Base-by-base conservation (phyloP, 2,113 vertebrate genomes). In the Aplodontia rufa region DNA sequence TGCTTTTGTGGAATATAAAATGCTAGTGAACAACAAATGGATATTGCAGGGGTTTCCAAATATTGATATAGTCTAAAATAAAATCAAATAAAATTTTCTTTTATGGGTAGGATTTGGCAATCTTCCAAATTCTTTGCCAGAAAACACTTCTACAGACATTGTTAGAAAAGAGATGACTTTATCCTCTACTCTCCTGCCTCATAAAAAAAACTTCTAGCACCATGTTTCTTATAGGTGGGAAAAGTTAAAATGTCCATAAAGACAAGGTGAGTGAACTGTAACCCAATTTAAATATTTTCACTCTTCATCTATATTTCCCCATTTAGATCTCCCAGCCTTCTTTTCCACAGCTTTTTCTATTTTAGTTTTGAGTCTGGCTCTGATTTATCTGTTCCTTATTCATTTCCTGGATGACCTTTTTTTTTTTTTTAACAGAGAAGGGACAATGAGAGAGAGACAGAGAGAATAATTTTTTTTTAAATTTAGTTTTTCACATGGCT, bases 81-180 rank as follows among this genome's bases (percentile, higher is more conserved):
- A 95, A 87, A 96, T 93, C 81, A 95, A 87, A 97, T 32, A 35
- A 93, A 83, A 84, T 83, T 88, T 94, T 91, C 92, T 88, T 80
- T n/a, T 62, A 53, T 87, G 55, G 49, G 80, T 94, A 12, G 55
- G 47, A 91, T 86, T 89, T 91, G 90, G 79, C 60, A 91, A 26
- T 55, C 47, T 90, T 92, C 90, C 40, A 72, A 92, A 92, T 96
- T 90, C 47, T 92, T 87, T 90, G 68, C 58, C 71, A 55, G 92
- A 92, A 94, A 86, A n/a, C 24, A 53, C 83, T 82, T 95, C n/a
- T 69, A 80, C n/a, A 58, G 91, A 90, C 55, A 76, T n/a, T 87
- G 35, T 94, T 69, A 88, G 40, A 35, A 91, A 90, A 79, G n/a
- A 69, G 37, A 72, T 62, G 51, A 71, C 88, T 94, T 92, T 80